These are phyloP conservation scores for Alentia gelatinosa DNA, from an alignment of 2,888 invertebrate species.

Conservation along the genomic window DNA sequence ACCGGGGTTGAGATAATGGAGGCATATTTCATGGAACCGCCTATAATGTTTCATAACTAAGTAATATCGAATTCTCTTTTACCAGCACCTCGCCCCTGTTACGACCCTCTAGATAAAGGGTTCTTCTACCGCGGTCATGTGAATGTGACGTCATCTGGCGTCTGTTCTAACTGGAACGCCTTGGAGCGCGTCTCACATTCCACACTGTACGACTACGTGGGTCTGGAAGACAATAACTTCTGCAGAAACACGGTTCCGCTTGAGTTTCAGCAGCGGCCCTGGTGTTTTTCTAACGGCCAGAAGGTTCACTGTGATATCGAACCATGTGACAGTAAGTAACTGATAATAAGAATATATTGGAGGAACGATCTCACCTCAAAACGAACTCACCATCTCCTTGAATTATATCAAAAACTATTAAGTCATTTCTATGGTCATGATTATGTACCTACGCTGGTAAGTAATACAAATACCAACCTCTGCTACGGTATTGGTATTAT, in stretches of 20 bases:
- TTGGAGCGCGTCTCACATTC: neutral
- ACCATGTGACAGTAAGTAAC: constrained; percentile 2
- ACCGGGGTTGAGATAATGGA: too few relatives aligned
- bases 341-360: too few relatives aligned
- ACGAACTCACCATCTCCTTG: too few relatives aligned
- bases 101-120: neutral
- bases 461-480: too few relatives aligned
- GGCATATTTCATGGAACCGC: too few relatives aligned
- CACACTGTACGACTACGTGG: neutral
- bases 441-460: too few relatives aligned
- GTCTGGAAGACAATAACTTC: neutral
- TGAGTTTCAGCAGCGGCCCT: neutral
- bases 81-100: neutral
- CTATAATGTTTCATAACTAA: too few relatives aligned
- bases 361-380: too few relatives aligned
- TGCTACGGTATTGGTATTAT: too few relatives aligned
- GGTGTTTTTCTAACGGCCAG: neutral
- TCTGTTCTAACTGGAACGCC: neutral
- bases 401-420: too few relatives aligned
- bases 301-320: constrained; percentile 12
- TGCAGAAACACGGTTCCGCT: constrained; percentile 14
- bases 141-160: neutral
- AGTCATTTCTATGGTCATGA: too few relatives aligned
- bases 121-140: constrained; percentile 29
- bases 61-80: too few relatives aligned